phyloP scores from a whole-genome alignment of 2,888 invertebrate genomes.

The Microctonus hyperodae region DNA sequence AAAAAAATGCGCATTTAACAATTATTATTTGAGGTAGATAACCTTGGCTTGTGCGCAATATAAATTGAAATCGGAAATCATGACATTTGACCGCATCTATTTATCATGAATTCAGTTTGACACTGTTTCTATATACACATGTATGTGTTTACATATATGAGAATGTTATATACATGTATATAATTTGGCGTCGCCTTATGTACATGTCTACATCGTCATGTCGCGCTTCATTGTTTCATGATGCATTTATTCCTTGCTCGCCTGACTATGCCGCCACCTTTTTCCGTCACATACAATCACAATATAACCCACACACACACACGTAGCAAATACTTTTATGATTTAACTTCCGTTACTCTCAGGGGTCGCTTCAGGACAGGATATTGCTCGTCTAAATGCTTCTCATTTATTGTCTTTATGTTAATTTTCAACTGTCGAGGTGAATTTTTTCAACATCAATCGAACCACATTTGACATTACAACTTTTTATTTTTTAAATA shows the following conservation, averaged over 20 bases:
- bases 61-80: slow-evolving; percentile 29
- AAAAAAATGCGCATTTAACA: slow-evolving; percentile 7
- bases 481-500: background rate
- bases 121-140: slow-evolving; percentile 14
- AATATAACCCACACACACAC: background rate
- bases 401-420: slow-evolving; percentile 61
- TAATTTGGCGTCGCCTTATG: background rate
- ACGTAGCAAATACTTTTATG: background rate
- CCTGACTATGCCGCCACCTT: slow-evolving; percentile 53
- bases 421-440: slow-evolving; percentile 46
- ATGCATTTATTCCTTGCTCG: slow-evolving; percentile 39
- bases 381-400: slow-evolving; percentile 59
- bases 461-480: background rate
- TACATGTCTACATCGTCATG: background rate
- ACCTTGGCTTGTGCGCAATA: slow-evolving; percentile 23
- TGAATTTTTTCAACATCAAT: background rate
- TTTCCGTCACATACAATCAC: slow-evolving; percentile 39
- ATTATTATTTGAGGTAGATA: slow-evolving; percentile 16
- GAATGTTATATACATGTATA: background rate
- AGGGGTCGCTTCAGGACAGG: slow-evolving; percentile 57
- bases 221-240: slow-evolving; percentile 39
- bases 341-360: slow-evolving; percentile 54
- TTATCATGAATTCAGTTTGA: slow-evolving; percentile 55
- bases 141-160: background rate
- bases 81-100: slow-evolving; percentile 37